Percentiles rank a stretch among this genome's conserved stretches.
Conservation (phyloP, 2,888 invertebrate species). For the Thymelicus lineola region DNA sequence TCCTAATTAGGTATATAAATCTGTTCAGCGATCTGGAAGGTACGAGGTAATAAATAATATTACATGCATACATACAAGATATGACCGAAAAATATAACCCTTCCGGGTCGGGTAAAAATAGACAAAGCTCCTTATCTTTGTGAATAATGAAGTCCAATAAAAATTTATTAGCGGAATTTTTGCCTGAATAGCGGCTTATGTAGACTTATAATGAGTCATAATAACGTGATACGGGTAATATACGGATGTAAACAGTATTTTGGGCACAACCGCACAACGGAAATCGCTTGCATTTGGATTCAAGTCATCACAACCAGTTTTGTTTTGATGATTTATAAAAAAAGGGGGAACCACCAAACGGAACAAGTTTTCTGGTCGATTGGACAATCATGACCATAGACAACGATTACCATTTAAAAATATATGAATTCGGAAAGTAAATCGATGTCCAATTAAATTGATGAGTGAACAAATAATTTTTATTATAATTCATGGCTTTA, state of each 20-base stretch:
- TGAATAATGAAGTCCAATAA: too few relatives aligned
- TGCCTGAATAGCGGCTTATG: too few relatives aligned
- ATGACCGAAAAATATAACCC: too few relatives aligned
- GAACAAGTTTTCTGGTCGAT: constrained; percentile 72
- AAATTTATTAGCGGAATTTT: too few relatives aligned
- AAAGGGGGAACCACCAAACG: constrained; percentile 54
- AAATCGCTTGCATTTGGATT: constrained; percentile 34
- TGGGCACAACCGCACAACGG: constrained; percentile 35
- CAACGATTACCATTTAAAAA: constrained; percentile 13
- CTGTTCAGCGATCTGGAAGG: too few relatives aligned
- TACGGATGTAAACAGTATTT: neutral
- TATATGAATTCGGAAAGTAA: constrained; percentile 35
- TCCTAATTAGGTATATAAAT: too few relatives aligned
- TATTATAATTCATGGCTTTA: neutral
- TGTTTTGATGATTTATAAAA: constrained; percentile 44
- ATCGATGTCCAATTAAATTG: constrained; percentile 18
- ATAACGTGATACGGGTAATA: neutral
- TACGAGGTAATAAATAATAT: too few relatives aligned
- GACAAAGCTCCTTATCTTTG: too few relatives aligned
- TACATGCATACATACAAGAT: too few relatives aligned
- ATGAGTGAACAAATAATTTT: neutral
- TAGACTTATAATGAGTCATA: neutral
- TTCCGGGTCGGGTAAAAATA: too few relatives aligned
- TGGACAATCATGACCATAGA: constrained; percentile 51
- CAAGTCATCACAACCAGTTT: constrained; percentile 37